Conservation (phyloP, 2,888 invertebrate genomes). For the Drosophila monieri region DNA sequence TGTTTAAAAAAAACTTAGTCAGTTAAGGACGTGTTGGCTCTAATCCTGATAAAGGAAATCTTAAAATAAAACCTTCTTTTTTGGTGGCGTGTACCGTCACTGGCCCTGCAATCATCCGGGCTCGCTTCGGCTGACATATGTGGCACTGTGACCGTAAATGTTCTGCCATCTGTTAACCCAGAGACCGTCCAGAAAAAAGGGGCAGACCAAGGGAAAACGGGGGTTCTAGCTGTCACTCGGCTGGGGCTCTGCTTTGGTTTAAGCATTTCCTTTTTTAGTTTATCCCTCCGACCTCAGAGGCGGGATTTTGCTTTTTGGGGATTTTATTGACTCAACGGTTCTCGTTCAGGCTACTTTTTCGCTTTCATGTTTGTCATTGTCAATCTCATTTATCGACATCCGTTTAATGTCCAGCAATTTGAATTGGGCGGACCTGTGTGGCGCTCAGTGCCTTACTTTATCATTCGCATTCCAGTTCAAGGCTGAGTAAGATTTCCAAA, state of each 20-base stretch:
- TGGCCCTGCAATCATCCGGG: slow-evolving; percentile 39
- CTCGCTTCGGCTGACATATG: slow-evolving; percentile 57
- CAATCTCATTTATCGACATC: slow-evolving; percentile 76
- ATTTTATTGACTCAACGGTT: slow-evolving; percentile 63
- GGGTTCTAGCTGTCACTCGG: slow-evolving; percentile 63
- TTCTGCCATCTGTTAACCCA: slow-evolving; percentile 74
- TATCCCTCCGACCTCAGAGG: slow-evolving; percentile 67
- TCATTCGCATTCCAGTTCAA: slow-evolving; percentile 43
- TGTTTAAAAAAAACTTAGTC: too few species aligned
- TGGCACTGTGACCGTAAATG: slow-evolving; percentile 64
- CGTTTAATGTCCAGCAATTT: slow-evolving; percentile 71
- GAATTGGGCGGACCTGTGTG: slow-evolving; percentile 53
- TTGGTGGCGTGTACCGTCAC: slow-evolving; percentile 7
- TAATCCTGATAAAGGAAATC: background rate
- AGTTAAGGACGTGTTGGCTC: background rate
- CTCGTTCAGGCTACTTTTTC: slow-evolving; percentile 59
- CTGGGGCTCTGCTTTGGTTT: slow-evolving; percentile 60
- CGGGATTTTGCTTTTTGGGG: slow-evolving; percentile 57
- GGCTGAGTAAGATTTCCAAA: slow-evolving; percentile 26
- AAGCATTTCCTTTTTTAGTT: slow-evolving; percentile 52
- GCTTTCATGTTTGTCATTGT: slow-evolving; percentile 77
- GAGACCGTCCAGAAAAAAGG: slow-evolving; percentile 20
- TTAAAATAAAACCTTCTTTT: background rate
- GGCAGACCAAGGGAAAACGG: slow-evolving; percentile 3
- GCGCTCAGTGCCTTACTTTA: slow-evolving; percentile 30